These are phyloP conservation scores for Lasioglossum figueresi DNA, from an alignment of 2,888 invertebrate species.

Conservation along the genomic window DNA sequence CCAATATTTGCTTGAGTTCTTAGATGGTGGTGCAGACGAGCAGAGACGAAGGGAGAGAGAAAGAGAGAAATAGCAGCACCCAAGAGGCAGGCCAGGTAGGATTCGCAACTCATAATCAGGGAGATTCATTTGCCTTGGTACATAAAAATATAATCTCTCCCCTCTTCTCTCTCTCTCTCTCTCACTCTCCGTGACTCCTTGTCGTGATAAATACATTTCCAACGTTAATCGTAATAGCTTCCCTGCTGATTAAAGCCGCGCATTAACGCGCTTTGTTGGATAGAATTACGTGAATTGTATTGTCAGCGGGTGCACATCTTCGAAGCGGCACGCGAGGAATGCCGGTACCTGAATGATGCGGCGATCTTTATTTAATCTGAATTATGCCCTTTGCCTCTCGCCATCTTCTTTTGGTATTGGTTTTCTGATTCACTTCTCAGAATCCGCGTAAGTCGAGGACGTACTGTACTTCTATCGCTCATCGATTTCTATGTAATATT, in stretches of 20 bases:
- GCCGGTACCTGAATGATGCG: background rate
- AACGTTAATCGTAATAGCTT: conserved; percentile 62
- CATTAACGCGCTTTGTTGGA: conserved; percentile 60
- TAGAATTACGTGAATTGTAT: conserved; percentile 47
- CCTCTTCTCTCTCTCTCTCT: conserved; percentile 45
- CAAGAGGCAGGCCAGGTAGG: conserved; percentile 58
- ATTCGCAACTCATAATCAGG: conserved; percentile 76
- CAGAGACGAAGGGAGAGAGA: conserved; percentile 26
- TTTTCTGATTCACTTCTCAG: too few relatives aligned
- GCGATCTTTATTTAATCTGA: conserved; percentile 19
- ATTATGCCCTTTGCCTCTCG: background rate
- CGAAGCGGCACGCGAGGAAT: background rate
- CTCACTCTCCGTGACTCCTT: conserved; percentile 46
- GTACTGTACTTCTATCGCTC: too few relatives aligned
- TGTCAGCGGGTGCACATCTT: conserved; percentile 16
- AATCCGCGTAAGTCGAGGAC: too few relatives aligned
- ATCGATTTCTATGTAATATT: too few relatives aligned
- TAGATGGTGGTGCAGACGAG: conserved; percentile 63
- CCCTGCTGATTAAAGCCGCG: conserved; percentile 65
- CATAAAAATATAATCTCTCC: conserved; percentile 77
- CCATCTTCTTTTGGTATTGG: background rate
- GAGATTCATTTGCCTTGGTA: conserved; percentile 76
- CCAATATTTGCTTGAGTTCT: conserved; percentile 80
- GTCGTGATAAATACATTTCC: conserved; percentile 63
- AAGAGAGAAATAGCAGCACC: conserved; percentile 24